Conservation (phyloP, 2,888 invertebrate genomes). For the Dynastes grantii region DNA sequence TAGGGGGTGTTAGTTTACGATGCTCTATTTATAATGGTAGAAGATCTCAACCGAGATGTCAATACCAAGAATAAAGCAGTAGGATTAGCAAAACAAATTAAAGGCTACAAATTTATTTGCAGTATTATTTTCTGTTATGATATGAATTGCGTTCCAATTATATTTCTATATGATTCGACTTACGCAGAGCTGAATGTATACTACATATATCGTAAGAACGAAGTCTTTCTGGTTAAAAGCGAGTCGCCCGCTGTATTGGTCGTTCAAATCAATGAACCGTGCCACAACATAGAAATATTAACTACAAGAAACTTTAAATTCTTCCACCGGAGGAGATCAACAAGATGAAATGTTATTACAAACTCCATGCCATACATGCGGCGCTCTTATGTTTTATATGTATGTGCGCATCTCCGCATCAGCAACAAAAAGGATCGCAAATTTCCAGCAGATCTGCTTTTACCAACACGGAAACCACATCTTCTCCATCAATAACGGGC, state of each 20-base stretch:
- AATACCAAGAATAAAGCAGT: no score
- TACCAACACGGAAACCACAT: conserved; percentile 42
- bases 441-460: conserved; percentile 38
- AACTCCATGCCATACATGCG: conserved; percentile 23
- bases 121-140: no score
- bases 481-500: conserved; percentile 43
- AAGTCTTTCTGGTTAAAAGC: not conserved
- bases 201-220: not conserved
- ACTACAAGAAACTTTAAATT: conserved; percentile 32
- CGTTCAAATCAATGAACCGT: conserved; percentile 28
- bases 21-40: no score
- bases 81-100: no score
- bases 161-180: no score
- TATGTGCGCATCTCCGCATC: conserved; percentile 8
- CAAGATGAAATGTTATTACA: conserved; percentile 41
- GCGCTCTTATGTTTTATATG: conserved; percentile 14
- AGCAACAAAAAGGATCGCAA: conserved; percentile 32
- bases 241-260: conserved; percentile 18
- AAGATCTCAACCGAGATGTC: no score
- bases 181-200: not conserved
- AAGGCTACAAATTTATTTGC: no score
- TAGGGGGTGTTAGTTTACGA: no score
- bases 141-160: no score
- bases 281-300: conserved; percentile 27
- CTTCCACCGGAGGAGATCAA: conserved; percentile 31